Conservation (phyloP, 2,888 invertebrate genomes). For the Galerucella pusilla region DNA sequence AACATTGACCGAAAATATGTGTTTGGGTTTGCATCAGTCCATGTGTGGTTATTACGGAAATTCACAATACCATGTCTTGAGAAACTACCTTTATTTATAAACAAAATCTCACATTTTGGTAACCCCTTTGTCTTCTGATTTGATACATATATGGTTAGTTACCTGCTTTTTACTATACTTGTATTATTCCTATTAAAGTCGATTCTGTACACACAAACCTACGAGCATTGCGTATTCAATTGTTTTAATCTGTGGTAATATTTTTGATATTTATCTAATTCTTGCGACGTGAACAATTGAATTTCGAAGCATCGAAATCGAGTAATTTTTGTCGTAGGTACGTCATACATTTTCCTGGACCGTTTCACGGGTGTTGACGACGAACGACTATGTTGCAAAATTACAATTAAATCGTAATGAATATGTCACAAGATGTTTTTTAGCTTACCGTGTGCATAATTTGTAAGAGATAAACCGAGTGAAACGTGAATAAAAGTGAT, state of each 20-base stretch:
- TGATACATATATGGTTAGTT: no score
- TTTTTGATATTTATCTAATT: conserved; percentile 8
- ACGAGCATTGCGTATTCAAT: conserved; percentile 1
- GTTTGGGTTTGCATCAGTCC: no score
- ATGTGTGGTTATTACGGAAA: no score
- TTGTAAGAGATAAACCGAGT: conserved; percentile 21
- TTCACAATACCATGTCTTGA: no score
- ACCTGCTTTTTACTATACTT: no score
- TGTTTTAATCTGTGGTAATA: conserved; percentile 13
- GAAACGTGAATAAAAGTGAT: conserved; percentile 31
- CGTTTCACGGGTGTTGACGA: conserved; percentile 20
- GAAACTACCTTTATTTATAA: no score
- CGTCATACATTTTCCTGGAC: conserved; percentile 16
- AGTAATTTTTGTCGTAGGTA: background rate
- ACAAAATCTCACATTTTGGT: no score
- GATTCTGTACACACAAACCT: no score
- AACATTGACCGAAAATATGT: no score
- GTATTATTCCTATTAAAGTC: no score
- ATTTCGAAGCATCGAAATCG: conserved; percentile 26
- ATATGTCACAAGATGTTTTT: conserved; percentile 42
- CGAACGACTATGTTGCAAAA: conserved; percentile 35
- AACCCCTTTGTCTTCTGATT: no score
- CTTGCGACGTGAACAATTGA: conserved; percentile 20
- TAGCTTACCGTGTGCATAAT: conserved; percentile 32
- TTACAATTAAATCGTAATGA: conserved; percentile 44